phyloP scores from a whole-genome alignment of 2,113 vertebrate species.

The Eclectus roratus region DNA sequence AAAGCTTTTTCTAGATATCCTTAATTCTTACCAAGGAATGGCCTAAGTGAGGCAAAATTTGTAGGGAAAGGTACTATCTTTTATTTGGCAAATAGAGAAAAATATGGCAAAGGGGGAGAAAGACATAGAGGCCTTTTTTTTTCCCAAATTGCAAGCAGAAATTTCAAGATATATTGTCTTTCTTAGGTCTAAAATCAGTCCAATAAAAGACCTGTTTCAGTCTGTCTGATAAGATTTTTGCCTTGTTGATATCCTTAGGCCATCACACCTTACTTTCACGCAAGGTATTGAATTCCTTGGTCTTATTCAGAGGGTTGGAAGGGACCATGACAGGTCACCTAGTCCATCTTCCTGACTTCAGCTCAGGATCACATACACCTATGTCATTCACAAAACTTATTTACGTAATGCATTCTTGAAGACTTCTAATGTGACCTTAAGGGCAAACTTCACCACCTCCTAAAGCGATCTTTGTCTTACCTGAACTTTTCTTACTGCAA shows the following conservation, averaged over 20 bases:
- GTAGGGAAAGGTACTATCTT: background rate
- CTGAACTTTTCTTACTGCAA: background rate
- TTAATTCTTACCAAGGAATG: background rate
- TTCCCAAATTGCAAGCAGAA: background rate
- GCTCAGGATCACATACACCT: background rate
- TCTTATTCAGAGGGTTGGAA: background rate
- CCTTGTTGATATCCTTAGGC: background rate
- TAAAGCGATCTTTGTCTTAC: background rate
- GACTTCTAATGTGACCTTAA: background rate
- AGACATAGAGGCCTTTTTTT: background rate
- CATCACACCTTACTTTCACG: background rate
- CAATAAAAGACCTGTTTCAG: background rate
- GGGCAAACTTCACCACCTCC: background rate
- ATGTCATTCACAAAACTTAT: background rate
- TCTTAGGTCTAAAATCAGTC: background rate
- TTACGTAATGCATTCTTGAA: background rate
- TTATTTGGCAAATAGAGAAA: background rate
- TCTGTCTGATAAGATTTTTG: background rate
- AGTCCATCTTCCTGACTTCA: background rate
- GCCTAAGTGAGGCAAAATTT: background rate
- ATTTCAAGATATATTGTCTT: background rate
- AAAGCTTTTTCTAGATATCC: background rate
- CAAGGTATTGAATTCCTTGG: background rate
- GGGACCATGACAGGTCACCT: background rate
- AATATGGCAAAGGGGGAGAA: background rate